Conservation (phyloP, 2,113 vertebrate genomes). For the Trochalopteron elliotii region DNA sequence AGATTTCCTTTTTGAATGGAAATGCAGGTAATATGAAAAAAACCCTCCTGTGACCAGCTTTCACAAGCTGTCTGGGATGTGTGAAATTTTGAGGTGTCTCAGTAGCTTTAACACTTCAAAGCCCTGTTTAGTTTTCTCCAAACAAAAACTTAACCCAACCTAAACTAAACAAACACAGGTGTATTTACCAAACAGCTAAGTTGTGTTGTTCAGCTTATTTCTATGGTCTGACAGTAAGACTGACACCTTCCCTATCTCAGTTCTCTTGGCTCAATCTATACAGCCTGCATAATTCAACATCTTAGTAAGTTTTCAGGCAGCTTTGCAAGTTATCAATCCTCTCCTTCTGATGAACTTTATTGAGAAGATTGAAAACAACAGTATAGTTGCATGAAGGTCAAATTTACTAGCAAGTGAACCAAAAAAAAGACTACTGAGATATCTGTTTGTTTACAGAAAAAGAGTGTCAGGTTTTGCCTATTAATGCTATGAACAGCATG, state of each 20-base stretch:
- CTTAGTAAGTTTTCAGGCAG: background rate
- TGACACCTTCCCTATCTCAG: background rate
- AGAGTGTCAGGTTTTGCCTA: background rate
- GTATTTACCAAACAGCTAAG: background rate
- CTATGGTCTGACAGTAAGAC: background rate
- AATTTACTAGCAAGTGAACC: background rate
- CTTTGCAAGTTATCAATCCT: background rate
- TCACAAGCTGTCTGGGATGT: background rate
- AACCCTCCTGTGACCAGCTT: background rate
- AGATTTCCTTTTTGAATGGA: background rate
- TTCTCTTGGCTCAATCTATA: background rate
- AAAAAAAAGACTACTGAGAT: background rate
- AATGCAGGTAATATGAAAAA: background rate
- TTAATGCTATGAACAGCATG: background rate
- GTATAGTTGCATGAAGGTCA: background rate
- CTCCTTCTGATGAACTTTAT: background rate
- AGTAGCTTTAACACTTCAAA: background rate
- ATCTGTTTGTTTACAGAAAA: background rate
- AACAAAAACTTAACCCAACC: background rate
- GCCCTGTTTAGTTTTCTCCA: background rate
- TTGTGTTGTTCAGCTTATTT: background rate
- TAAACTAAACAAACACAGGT: background rate
- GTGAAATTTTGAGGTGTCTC: background rate
- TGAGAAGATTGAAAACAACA: background rate
- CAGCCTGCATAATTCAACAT: background rate